These are phyloP conservation scores for Chironomus tepperi DNA, from an alignment of 1,140 invertebrate genomes.

Conservation along the genomic window DNA sequence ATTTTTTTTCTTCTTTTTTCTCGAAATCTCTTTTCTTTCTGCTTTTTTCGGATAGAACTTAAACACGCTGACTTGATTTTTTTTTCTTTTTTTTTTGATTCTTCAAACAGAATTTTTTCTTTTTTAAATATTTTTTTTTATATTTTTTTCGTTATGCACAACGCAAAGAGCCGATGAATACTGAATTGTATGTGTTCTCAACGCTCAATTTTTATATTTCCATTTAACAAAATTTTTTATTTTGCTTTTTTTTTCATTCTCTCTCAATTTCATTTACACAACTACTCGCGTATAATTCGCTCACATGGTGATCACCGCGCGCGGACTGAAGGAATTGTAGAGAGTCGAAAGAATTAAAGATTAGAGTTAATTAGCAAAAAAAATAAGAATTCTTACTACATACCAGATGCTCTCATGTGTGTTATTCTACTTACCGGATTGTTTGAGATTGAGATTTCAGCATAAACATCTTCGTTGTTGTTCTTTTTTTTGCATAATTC, in stretches of 20 bases:
- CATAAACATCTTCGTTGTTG: constrained; percentile 1
- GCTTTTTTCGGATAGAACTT: neutral
- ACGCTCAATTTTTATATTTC: constrained; percentile 14
- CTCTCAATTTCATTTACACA: neutral
- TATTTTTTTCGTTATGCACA: neutral
- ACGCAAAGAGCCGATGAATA: constrained; percentile 4
- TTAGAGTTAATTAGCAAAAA: constrained; percentile 6
- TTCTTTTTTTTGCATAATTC: no score
- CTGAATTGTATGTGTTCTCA: neutral
- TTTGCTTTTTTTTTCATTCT: neutral
- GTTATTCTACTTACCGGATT: neutral
- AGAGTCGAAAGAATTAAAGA: neutral
- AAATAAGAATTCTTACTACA: neutral
- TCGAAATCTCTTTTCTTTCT: neutral
- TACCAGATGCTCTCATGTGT: neutral
- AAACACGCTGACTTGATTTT: neutral
- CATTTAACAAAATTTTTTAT: constrained; percentile 2
- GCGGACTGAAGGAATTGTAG: neutral
- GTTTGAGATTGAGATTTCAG: constrained; percentile 1
- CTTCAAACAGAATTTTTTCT: neutral
- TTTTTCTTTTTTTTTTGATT: neutral
- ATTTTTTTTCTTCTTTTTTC: neutral
- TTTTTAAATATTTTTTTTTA: neutral
- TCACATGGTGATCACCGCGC: neutral
- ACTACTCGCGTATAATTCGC: neutral